These are phyloP conservation scores for Onychomys arenicola DNA, from an alignment of 2,797 vertebrate genomes.

Conservation along the genomic window DNA sequence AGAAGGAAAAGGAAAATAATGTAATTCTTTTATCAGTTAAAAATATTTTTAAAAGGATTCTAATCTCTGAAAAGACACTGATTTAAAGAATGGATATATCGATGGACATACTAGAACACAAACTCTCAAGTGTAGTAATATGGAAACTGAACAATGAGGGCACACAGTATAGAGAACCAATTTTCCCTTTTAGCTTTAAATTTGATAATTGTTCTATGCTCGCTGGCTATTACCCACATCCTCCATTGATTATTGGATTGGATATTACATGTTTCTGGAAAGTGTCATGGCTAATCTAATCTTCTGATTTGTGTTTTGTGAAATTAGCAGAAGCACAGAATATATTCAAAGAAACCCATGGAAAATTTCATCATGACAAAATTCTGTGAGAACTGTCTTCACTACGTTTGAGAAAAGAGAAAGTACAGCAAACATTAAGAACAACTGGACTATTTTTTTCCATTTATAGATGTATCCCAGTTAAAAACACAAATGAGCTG, in stretches of 20 bases:
- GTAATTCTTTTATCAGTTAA: background rate
- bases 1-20: background rate
- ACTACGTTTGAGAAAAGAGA: background rate
- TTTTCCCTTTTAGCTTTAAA: background rate
- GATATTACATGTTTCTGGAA: background rate
- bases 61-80: background rate
- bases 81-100: background rate
- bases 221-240: background rate
- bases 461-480: background rate
- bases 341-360: background rate
- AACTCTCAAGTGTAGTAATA: background rate
- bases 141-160: background rate
- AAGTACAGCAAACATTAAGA: background rate
- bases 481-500: background rate
- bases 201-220: background rate
- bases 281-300: background rate
- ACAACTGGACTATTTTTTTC: accelerated
- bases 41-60: background rate
- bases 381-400: background rate
- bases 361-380: background rate
- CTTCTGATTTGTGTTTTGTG: background rate
- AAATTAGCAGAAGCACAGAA: background rate
- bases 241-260: background rate
- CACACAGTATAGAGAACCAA: background rate
- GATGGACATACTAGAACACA: background rate